Evolutionary conservation across 2,888 invertebrate genomes (phyloP), one percentile per base, ranked within the genome.

Genomic region (Cotesia congregata): DNA sequence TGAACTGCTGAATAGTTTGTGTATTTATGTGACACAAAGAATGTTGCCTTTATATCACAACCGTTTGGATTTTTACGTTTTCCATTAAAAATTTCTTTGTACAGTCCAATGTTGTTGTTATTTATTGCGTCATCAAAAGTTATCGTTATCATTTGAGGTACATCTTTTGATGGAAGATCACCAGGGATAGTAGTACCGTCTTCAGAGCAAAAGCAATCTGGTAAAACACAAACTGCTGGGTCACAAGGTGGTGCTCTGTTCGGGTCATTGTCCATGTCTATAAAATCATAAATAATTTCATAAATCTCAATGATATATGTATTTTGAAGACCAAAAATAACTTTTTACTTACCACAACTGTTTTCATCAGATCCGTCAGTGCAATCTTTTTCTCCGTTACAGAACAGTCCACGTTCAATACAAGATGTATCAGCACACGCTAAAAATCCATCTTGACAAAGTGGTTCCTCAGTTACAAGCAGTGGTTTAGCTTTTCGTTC

Each of bases 81-180:
- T 78, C 94, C 94, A 89, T 94, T 96, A 91, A 97, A 97, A 81
- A 97, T 96, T 86, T 97, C 96, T 89, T 96, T 96, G 92, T 97
- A 97, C 72, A 97, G 91, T 84, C 96, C 97, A 88, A 97, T 97
- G 90, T 97, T 97, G 91, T 97, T 97, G 90, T 97, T 97, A 90
- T 97, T 97, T 90, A 97, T 96, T 86, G 97, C 97, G 86, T 97
- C 97, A 87, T 97, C 97, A 88, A 97, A 97, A 72, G 97, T 97
- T 87, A 97, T 95, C 77, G 96, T 97, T 87, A 97, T 94, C 97
- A 97, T 97, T 91, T 97, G 97, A 5, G 97, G 97, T 0, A 97
- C 96, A 86, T 96, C 96, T 90, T 93, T 95, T 79, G 93, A 89
- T 12, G 95, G 96, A 70, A 96, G 90, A 86, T 96, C 96, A 12